These are phyloP conservation scores for Genyomyrus donnyi DNA, from an alignment of 2,113 vertebrate genomes.

Conservation along the genomic window DNA sequence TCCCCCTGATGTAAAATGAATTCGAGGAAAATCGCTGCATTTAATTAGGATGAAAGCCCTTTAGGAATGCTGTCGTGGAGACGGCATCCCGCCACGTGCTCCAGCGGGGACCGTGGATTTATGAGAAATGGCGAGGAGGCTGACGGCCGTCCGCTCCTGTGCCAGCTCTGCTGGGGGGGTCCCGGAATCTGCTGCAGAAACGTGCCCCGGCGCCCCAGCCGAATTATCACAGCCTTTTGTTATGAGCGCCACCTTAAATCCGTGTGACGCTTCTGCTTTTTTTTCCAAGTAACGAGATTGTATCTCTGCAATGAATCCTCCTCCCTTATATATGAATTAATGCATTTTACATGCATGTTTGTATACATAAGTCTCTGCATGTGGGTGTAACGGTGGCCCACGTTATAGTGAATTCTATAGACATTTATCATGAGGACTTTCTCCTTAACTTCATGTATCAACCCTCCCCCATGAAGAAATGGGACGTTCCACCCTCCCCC, in stretches of 20 bases:
- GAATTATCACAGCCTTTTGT: neutral
- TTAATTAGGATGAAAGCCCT: conserved; percentile 83
- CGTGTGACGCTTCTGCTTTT: neutral
- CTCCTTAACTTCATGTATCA: neutral
- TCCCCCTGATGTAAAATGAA: conserved; percentile 57
- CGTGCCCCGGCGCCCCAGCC: neutral
- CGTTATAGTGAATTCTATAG: neutral
- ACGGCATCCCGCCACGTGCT: conserved; percentile 35
- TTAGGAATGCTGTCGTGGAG: conserved; percentile 45
- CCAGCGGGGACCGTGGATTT: conserved; percentile 42
- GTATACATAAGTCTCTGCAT: too few relatives aligned
- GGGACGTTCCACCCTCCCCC: neutral
- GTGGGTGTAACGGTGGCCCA: neutral
- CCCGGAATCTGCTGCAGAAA: conserved; percentile 24
- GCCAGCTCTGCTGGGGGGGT: neutral
- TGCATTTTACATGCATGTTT: neutral
- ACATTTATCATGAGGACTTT: neutral
- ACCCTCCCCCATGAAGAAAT: neutral
- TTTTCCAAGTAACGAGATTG: neutral
- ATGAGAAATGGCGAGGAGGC: conserved; percentile 38
- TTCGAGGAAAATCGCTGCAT: conserved; percentile 70
- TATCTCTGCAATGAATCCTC: neutral
- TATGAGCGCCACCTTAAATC: neutral
- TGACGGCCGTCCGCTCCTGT: neutral
- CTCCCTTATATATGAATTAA: neutral